A percentile compares a stretch with the other conserved stretches of the same genome.
Conservation (phyloP, 2,888 invertebrate species). For the Steromphala cineraria region DNA sequence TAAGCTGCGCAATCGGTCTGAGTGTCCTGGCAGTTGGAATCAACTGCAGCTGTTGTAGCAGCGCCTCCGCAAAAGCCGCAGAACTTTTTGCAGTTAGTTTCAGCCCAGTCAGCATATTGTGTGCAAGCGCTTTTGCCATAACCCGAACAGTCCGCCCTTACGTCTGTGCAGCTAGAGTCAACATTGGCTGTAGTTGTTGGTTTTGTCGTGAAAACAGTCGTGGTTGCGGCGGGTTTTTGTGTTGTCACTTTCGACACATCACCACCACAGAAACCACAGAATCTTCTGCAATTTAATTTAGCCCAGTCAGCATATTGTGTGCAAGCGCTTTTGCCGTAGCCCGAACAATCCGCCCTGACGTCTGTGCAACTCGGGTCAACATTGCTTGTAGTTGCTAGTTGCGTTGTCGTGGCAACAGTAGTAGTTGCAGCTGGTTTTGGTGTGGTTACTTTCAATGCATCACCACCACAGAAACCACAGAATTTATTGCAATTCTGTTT, state of each 20-base stretch:
- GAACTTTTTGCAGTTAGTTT: slow-evolving; percentile 41
- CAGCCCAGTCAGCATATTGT: slow-evolving; percentile 45
- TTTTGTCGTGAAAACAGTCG: not conserved
- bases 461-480: slow-evolving; percentile 33
- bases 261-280: slow-evolving; percentile 28
- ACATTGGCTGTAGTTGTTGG: not conserved
- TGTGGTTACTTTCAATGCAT: not conserved
- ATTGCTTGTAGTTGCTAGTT: not conserved
- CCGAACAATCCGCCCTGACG: slow-evolving; percentile 16
- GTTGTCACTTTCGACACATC: too few relatives aligned
- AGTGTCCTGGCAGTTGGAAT: not conserved
- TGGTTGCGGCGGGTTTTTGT: not conserved
- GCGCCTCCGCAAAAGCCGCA: slow-evolving; percentile 49
- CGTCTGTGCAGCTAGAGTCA: slow-evolving; percentile 29
- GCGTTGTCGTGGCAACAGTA: not conserved
- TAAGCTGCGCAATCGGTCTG: slow-evolving; percentile 43
- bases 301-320: slow-evolving; percentile 17
- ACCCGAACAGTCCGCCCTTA: slow-evolving; percentile 37
- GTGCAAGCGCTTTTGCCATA: slow-evolving; percentile 46
- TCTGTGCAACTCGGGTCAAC: not conserved
- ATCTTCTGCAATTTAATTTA: slow-evolving; percentile 19
- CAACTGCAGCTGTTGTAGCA: slow-evolving; percentile 15
- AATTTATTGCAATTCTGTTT: slow-evolving; percentile 39
- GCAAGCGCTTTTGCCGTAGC: slow-evolving; percentile 23
- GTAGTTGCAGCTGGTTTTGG: not conserved